phyloP scores from a whole-genome alignment of 2,888 invertebrate genomes.

The Cyclophora albipunctata region DNA sequence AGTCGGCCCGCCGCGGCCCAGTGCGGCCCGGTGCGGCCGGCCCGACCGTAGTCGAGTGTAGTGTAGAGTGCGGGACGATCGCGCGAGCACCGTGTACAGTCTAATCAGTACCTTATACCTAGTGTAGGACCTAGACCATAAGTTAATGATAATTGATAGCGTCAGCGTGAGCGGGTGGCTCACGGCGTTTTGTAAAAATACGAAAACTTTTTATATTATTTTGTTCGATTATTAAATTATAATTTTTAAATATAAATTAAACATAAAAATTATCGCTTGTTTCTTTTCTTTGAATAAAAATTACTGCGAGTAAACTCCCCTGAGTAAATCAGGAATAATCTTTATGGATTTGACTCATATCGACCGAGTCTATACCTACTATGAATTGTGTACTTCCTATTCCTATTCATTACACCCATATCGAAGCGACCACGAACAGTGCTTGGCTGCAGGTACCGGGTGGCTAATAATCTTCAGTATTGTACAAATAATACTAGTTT shows the following conservation, averaged over 20 bases:
- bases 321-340: too few species aligned
- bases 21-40: not conserved
- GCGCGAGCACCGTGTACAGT: constrained; percentile 55
- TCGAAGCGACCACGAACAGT: too few species aligned
- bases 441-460: too few species aligned
- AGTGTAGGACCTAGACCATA: constrained; percentile 48
- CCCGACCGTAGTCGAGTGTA: not conserved
- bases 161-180: constrained; percentile 44
- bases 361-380: too few species aligned
- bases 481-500: too few species aligned
- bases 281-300: too few species aligned
- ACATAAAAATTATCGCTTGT: too few species aligned
- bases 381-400: too few species aligned
- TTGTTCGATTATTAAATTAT: constrained; percentile 73
- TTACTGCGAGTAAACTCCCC: too few species aligned
- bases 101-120: constrained; percentile 64
- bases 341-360: too few species aligned
- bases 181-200: constrained; percentile 49
- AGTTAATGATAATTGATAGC: constrained; percentile 43
- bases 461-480: too few species aligned
- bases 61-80: constrained; percentile 37
- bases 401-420: too few species aligned
- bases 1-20: not conserved
- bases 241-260: constrained; percentile 49
- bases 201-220: constrained; percentile 62